These are phyloP conservation scores for Phyto melanocephala DNA, from an alignment of 2,888 invertebrate species.

Conservation along the genomic window DNA sequence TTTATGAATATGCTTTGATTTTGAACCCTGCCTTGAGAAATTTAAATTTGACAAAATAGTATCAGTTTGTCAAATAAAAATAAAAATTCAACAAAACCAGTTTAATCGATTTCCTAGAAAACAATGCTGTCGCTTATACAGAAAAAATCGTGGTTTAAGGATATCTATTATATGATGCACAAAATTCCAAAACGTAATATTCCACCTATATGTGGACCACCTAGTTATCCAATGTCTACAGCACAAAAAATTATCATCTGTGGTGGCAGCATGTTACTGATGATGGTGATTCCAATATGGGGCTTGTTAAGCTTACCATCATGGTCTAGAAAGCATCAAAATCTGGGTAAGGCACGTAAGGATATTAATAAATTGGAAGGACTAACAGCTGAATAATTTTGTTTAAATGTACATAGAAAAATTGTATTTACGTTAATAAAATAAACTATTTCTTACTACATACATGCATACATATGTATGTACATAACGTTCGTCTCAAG, in stretches of 20 bases:
- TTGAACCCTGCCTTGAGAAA: no score
- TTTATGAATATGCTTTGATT: no score
- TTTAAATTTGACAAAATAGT: no score
- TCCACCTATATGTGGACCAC: conserved; percentile 68
- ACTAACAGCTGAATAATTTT: not conserved
- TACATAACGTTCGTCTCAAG: no score
- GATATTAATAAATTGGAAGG: not conserved
- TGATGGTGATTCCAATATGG: conserved; percentile 71
- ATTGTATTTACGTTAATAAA: not conserved
- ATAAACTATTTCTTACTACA: not conserved
- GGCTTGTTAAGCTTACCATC: conserved; percentile 65
- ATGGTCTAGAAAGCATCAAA: conserved; percentile 66
- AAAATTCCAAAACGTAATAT: conserved; percentile 26
- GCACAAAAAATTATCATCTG: conserved; percentile 65
- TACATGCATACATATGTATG: not conserved
- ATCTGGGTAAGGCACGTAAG: conserved; percentile 29
- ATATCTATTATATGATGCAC: not conserved
- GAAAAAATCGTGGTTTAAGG: conserved; percentile 17
- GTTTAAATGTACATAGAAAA: not conserved
- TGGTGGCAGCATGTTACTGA: conserved; percentile 60
- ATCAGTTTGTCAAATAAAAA: not conserved
- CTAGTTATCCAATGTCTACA: conserved; percentile 67
- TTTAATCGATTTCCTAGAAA: not conserved
- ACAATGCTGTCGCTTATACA: conserved; percentile 22
- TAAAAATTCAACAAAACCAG: not conserved